phyloP scores from a whole-genome alignment of 2,888 invertebrate genomes.

The Molanna angustata region DNA sequence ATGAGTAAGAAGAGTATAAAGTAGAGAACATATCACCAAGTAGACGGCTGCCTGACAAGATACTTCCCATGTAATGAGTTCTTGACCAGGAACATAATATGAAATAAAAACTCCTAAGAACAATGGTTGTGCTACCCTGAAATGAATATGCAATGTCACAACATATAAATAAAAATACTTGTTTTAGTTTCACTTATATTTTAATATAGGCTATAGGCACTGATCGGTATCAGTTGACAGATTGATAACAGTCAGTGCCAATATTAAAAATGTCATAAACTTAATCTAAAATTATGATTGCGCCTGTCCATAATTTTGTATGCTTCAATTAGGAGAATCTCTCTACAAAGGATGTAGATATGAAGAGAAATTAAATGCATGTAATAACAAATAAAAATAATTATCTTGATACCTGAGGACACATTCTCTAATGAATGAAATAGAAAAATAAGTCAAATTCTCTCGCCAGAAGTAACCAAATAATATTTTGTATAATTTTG shows the following conservation, averaged over 20 bases:
- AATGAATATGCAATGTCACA: not conserved
- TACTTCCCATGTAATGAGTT: not conserved
- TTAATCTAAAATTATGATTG: not conserved
- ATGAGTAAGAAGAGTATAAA: slow-evolving; percentile 21
- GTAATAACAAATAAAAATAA: not conserved
- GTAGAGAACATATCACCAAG: slow-evolving; percentile 16
- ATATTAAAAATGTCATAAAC: not conserved
- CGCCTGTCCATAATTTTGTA: not conserved
- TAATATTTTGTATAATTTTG: slow-evolving; percentile 12
- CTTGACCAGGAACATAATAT: slow-evolving; percentile 18
- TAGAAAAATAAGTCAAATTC: slow-evolving; percentile 2
- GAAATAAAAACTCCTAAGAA: slow-evolving; percentile 27
- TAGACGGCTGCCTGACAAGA: slow-evolving; percentile 20
- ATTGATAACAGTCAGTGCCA: not conserved
- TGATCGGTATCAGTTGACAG: no score
- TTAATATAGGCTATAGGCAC: no score
- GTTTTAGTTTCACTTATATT: not conserved
- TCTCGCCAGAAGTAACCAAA: slow-evolving; percentile 14
- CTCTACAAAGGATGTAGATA: not conserved
- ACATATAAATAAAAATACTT: no score
- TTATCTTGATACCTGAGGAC: slow-evolving; percentile 15
- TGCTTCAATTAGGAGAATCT: not conserved
- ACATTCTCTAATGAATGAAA: slow-evolving; percentile 19
- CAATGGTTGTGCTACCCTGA: slow-evolving; percentile 29
- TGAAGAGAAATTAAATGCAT: not conserved